Evolutionary conservation across 1,140 invertebrate species (phyloP).

Genomic region (Asbolus verrucosus): DNA sequence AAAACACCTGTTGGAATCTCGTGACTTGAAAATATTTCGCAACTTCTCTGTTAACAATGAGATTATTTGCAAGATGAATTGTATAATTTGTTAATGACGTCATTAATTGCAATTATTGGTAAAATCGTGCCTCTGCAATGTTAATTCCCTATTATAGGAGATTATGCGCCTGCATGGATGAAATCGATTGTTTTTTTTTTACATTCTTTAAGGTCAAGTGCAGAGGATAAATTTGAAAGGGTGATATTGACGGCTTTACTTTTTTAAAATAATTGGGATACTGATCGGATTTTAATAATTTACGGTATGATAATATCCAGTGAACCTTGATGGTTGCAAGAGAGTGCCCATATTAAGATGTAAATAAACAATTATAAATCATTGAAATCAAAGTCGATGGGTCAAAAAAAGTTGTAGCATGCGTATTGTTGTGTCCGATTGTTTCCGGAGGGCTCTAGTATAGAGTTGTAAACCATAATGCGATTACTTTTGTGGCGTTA

Average conservation of each 20-base stretch:
- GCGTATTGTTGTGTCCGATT: too few relatives aligned
- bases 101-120: neutral
- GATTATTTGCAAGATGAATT: constrained; percentile 19
- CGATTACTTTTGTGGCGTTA: neutral
- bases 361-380: constrained; percentile 6
- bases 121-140: constrained; percentile 15
- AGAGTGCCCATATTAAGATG: constrained; percentile 8
- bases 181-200: neutral
- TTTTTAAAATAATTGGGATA: neutral
- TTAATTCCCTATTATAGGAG: too few relatives aligned
- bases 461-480: neutral
- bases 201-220: constrained; percentile 21
- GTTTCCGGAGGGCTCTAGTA: too few relatives aligned
- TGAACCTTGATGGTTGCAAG: constrained; percentile 1
- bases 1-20: neutral
- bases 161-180: too few relatives aligned
- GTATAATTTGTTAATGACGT: constrained; percentile 34
- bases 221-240: constrained; percentile 20
- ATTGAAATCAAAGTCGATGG: too few relatives aligned
- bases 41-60: neutral
- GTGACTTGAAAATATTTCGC: neutral
- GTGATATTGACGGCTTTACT: constrained; percentile 13
- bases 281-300: constrained; percentile 5
- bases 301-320: constrained; percentile 9
- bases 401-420: too few relatives aligned